These are phyloP conservation scores for Timandra comae DNA, from an alignment of 2,888 invertebrate genomes.

Conservation along the genomic window DNA sequence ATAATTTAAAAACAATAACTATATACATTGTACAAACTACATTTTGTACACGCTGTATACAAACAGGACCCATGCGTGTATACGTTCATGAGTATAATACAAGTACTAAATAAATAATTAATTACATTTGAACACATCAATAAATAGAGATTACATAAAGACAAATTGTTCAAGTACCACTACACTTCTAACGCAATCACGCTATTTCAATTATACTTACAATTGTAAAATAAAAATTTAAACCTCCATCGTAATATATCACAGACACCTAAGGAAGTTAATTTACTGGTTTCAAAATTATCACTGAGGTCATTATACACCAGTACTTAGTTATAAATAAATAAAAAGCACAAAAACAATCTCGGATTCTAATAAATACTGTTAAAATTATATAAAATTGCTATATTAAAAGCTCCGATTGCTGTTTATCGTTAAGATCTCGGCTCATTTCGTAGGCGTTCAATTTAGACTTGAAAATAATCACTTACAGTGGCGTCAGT, in stretches of 20 bases:
- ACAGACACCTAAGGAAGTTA: constrained; percentile 72
- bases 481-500: constrained; percentile 58
- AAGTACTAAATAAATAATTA: constrained; percentile 4
- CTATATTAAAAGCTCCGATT: constrained; percentile 35
- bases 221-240: constrained; percentile 41
- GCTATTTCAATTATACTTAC: constrained; percentile 6
- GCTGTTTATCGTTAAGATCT: constrained; percentile 6
- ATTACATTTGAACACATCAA: constrained; percentile 44
- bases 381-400: constrained; percentile 27
- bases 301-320: constrained; percentile 49
- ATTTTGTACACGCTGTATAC: constrained; percentile 2
- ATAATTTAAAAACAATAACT: neutral
- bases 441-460: constrained; percentile 12
- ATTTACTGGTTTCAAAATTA: constrained; percentile 45
- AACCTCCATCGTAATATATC: constrained; percentile 53
- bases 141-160: constrained; percentile 45
- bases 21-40: constrained; percentile 1
- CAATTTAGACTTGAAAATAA: constrained; percentile 65
- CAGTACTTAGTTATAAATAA: constrained; percentile 48
- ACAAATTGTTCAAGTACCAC: constrained; percentile 22
- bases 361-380: constrained; percentile 44
- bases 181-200: constrained; percentile 8
- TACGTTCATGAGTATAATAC: neutral
- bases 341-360: constrained; percentile 50
- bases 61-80: neutral